These are phyloP conservation scores for Vidua macroura DNA, from an alignment of 2,113 vertebrate species.

Conservation along the genomic window DNA sequence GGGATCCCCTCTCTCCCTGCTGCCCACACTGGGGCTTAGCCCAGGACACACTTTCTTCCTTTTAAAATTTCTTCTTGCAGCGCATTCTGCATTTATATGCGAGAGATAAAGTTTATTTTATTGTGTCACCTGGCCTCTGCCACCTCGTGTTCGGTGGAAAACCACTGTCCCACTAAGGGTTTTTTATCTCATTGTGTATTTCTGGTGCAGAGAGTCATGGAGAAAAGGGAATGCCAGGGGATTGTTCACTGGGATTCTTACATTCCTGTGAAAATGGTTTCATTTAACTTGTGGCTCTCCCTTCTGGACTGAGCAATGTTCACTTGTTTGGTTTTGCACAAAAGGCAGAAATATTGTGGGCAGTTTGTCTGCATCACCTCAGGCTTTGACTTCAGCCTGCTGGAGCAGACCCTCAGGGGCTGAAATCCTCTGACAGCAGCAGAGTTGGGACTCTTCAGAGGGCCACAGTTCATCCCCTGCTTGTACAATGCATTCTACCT, in stretches of 20 bases:
- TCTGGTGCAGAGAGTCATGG: not conserved
- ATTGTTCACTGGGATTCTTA: not conserved
- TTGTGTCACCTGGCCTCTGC: not conserved
- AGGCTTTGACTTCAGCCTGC: not conserved
- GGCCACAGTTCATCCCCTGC: not conserved
- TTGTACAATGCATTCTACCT: not conserved
- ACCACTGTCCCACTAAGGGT: not conserved
- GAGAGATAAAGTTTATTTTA: not conserved
- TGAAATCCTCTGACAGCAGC: not conserved
- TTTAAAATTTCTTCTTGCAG: not conserved
- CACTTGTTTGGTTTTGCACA: not conserved
- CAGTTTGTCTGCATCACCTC: not conserved
- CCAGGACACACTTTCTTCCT: not conserved
- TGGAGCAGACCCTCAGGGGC: not conserved
- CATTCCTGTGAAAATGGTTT: not conserved
- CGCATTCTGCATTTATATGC: rapidly evolving
- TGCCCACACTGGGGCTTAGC: not conserved
- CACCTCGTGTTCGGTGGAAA: not conserved
- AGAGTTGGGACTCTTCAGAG: not conserved
- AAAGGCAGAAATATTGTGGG: not conserved
- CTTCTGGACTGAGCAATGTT: not conserved
- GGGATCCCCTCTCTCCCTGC: not conserved
- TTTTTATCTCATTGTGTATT: not conserved
- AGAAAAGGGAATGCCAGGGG: not conserved
- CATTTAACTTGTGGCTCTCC: not conserved